A percentile compares a stretch with the other conserved stretches of the same genome.
Evolutionary conservation across 2,113 vertebrate species (phyloP).

Genomic region (Varanus salvator): DNA sequence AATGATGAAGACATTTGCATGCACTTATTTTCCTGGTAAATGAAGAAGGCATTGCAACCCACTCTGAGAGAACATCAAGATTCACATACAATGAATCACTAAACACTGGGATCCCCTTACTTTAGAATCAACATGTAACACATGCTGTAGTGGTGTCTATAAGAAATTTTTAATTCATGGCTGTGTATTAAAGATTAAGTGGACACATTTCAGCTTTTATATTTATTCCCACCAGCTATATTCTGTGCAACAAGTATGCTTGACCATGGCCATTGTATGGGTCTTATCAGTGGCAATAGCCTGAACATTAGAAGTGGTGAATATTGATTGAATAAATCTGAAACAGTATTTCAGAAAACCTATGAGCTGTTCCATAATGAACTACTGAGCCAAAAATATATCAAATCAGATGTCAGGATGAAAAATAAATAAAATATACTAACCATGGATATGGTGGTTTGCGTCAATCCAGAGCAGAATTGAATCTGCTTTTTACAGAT

Average conservation of each 20-base stretch:
- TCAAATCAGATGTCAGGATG: conserved; percentile 51
- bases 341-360: conserved; percentile 32
- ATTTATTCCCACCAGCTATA: background rate
- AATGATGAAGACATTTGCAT: background rate
- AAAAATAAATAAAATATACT: background rate
- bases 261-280: background rate
- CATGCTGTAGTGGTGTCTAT: background rate
- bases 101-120: background rate
- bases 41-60: background rate
- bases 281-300: background rate
- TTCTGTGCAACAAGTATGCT: background rate
- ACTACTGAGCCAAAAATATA: conserved; percentile 37
- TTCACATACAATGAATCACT: too few species aligned
- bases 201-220: background rate
- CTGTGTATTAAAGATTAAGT: background rate
- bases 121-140: background rate
- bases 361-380: conserved; percentile 41
- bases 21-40: background rate
- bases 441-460: conserved; percentile 3
- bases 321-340: conserved; percentile 51
- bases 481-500: conserved; percentile 35
- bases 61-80: background rate
- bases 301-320: background rate
- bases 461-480: conserved; percentile 33
- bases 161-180: background rate